phyloP scores from a whole-genome alignment of 2,888 invertebrate species.

The Acanthosepion lycidas region DNA sequence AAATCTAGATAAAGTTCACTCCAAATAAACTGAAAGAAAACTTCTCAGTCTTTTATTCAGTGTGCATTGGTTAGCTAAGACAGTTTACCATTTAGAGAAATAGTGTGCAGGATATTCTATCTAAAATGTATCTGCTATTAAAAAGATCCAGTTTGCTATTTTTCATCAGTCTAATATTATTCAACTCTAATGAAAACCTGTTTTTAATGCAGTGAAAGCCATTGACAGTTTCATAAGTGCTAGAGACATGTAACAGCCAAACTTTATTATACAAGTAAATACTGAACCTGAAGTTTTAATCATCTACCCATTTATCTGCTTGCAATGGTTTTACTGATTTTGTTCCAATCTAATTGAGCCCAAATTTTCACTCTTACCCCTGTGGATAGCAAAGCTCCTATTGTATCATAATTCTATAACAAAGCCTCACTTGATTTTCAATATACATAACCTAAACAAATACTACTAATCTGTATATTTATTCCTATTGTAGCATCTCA shows the following conservation, averaged over 20 bases:
- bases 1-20: no score
- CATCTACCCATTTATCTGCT: background rate
- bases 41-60: background rate
- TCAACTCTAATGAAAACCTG: background rate
- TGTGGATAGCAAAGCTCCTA: background rate
- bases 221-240: background rate
- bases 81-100: constrained; percentile 1
- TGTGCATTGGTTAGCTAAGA: background rate
- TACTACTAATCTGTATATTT: no score
- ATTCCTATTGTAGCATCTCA: no score
- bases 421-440: background rate
- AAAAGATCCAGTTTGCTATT: background rate
- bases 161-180: no score
- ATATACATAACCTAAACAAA: background rate
- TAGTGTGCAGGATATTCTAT: background rate
- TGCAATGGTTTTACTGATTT: background rate
- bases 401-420: background rate
- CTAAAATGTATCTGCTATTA: background rate
- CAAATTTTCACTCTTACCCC: background rate
- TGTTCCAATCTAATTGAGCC: background rate
- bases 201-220: background rate
- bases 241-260: background rate
- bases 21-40: no score
- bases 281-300: background rate
- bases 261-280: background rate